Evolutionary conservation across 1,140 invertebrate species (phyloP).

Genomic region (Macrotrachela quadricornifera): DNA sequence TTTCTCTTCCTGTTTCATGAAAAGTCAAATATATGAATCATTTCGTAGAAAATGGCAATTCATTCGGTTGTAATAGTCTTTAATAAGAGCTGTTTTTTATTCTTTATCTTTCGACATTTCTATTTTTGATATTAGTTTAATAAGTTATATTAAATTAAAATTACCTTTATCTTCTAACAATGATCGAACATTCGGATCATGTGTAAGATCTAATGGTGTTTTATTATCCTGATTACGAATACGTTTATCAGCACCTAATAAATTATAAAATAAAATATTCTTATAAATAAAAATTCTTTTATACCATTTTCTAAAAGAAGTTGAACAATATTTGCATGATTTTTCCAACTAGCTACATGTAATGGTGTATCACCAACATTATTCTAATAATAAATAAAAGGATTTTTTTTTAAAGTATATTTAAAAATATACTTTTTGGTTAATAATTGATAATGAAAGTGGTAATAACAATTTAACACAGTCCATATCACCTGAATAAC

Average conservation of each 20-base stretch:
- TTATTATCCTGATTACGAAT: background rate
- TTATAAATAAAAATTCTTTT: background rate
- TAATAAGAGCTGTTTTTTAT: no score
- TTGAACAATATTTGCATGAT: conserved; percentile 2
- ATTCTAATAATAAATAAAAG: background rate
- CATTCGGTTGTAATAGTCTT: no score
- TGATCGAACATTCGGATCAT: background rate
- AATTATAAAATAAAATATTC: background rate
- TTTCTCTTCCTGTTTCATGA: no score
- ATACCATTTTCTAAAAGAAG: background rate
- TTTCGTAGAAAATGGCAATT: no score
- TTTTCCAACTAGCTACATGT: background rate
- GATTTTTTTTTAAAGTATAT: background rate
- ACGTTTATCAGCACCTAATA: background rate
- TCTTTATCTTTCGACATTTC: background rate
- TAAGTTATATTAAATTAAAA: background rate
- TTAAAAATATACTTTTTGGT: background rate
- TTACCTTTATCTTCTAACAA: background rate
- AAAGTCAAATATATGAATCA: no score
- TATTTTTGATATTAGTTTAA: background rate
- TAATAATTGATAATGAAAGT: background rate
- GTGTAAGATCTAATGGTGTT: background rate
- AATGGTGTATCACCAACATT: conserved; percentile 3
- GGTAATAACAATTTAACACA: background rate
- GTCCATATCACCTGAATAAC: conserved; percentile 1